phyloP scores from a whole-genome alignment of 2,113 vertebrate species.

The Crotalus viridis region DNA sequence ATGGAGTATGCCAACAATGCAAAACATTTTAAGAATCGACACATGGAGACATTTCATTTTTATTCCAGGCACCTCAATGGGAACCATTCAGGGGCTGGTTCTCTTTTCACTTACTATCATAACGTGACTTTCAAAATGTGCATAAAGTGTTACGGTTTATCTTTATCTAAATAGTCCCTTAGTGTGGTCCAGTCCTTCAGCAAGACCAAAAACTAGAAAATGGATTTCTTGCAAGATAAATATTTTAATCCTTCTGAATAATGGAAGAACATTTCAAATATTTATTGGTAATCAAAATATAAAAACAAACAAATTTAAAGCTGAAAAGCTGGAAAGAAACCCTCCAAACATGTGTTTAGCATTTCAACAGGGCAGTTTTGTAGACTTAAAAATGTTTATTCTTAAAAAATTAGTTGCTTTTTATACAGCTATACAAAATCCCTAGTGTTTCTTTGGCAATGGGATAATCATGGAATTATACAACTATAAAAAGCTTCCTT shows the following conservation, averaged over 20 bases:
- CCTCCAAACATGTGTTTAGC: constrained; percentile 64
- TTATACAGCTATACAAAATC: constrained; percentile 85
- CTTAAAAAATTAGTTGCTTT: constrained; percentile 84
- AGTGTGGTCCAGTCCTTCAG: constrained; percentile 72
- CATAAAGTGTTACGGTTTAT: constrained; percentile 60
- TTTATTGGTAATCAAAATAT: constrained; percentile 66
- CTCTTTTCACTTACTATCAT: constrained; percentile 59
- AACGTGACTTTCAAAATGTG: constrained; percentile 69
- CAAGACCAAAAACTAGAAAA: constrained; percentile 69
- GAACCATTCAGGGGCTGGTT: constrained; percentile 44
- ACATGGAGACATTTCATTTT: constrained; percentile 49
- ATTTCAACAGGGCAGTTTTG: constrained; percentile 72
- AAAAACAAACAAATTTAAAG: constrained; percentile 67
- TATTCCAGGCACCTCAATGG: constrained; percentile 60
- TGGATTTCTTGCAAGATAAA: constrained; percentile 56
- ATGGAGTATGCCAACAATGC: constrained; percentile 66
- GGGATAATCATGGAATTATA: constrained; percentile 82
- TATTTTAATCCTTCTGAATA: constrained; percentile 58
- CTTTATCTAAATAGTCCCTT: constrained; percentile 64
- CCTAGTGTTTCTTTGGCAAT: constrained; percentile 83
- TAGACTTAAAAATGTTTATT: constrained; percentile 81
- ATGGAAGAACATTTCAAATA: constrained; percentile 72
- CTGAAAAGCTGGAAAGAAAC: constrained; percentile 68
- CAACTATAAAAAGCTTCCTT: constrained; percentile 82
- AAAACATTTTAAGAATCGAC: constrained; percentile 60